Base-by-base conservation (phyloP, 2,888 invertebrate genomes). In the Rhagophthalmus giganteus region DNA sequence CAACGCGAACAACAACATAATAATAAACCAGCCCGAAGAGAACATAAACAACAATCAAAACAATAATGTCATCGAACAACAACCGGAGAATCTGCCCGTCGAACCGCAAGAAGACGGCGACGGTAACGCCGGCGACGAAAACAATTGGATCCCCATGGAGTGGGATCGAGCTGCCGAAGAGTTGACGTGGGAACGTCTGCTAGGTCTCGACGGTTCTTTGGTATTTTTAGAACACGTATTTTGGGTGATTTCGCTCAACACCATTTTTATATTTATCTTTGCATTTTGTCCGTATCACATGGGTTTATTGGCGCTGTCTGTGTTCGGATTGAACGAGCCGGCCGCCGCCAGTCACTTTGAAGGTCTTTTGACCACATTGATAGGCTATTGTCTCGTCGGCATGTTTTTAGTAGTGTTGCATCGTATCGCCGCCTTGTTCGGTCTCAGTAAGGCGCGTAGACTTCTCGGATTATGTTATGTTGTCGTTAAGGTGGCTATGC, bases 141-240 rank as follows among this genome's bases (percentile, higher is more conserved):
- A 85, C 52, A 95, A 95, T 68, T 97, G 97, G 95, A 97, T 97
- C 75, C 96, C 95, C 0, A 94, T 97, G 83, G 97, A 97, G 69
- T 98, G 96, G 96, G 97, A 98, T 70, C 81, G 96, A 56, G 95
- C 95, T 0, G 94, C 93, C 7, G 99, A 97, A 69, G 99, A 99
- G 73, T 77, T 99, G 14, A 99, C 98, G 0, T 99, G 99, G 99
- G 98, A 99, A 71, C 83, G 96, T 58, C 78, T 99, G 3, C 79
- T 99, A 1, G 98, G 98, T 0, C 76, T 99, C 6, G 98, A 99
- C 75, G 98, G 98, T 0, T 97, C 97, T 0, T 82, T 98, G 65
- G 90, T 96, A 34, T 99, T 99, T 71, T 76, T 99, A 41, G 99
- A 99, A 73, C 98, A 99, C 78, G 97, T 99, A 0, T 97, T 99